Evolutionary conservation across 2,113 vertebrate genomes (phyloP).

Genomic region (Atherinomorus stipes): DNA sequence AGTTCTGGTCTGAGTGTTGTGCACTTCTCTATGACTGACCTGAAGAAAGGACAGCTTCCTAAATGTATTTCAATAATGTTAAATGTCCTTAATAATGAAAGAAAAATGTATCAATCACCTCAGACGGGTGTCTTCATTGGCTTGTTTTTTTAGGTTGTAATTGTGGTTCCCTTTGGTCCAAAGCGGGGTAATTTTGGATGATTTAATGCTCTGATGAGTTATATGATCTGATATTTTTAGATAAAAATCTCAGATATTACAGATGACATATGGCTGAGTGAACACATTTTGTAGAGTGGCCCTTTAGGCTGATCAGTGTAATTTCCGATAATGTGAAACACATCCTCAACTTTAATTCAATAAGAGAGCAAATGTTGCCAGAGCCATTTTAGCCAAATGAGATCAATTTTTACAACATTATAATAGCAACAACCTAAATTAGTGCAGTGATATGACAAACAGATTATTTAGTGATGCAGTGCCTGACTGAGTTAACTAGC

Average conservation of each 20-base stretch:
- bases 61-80: not conserved
- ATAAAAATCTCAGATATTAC: constrained; percentile 26
- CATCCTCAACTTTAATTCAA: not conserved
- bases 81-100: not conserved
- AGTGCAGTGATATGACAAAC: not conserved
- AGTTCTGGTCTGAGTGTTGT: constrained; percentile 43
- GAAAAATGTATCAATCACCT: not conserved
- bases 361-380: constrained; percentile 6
- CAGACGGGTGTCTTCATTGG: too few species aligned
- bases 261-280: constrained; percentile 48
- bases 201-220: constrained; percentile 21
- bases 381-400: not conserved
- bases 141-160: constrained; percentile 6
- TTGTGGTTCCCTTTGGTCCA: not conserved
- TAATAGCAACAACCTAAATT: not conserved
- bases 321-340: constrained; percentile 28
- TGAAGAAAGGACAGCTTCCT: not conserved
- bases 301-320: constrained; percentile 5
- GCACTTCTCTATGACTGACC: constrained; percentile 16
- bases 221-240: constrained; percentile 1
- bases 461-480: not conserved
- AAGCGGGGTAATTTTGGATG: constrained; percentile 8
- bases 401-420: not conserved
- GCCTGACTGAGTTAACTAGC: too few species aligned
- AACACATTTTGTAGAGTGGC: constrained; percentile 29